Evolutionary conservation across 2,888 invertebrate species (phyloP).

Genomic region (Stramonita haemastoma): DNA sequence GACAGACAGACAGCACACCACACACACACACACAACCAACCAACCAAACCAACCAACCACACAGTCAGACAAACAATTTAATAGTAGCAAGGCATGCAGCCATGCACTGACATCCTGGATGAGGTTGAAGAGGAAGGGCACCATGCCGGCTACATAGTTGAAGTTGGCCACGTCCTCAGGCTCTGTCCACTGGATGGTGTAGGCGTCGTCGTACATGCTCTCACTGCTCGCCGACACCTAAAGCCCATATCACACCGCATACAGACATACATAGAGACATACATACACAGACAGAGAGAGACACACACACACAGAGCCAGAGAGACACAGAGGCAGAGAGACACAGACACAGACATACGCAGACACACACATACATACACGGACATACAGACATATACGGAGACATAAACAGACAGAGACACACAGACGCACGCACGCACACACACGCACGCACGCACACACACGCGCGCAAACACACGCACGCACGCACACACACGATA

Average conservation of each 20-base stretch:
- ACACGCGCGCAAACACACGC: neutral
- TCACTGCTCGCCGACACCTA: conserved; percentile 74
- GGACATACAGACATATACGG: neutral
- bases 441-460: neutral
- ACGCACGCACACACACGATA: neutral
- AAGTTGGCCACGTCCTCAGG: conserved; percentile 66
- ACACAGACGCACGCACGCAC: neutral
- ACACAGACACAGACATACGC: neutral
- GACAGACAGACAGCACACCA: no score
- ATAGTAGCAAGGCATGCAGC: no score
- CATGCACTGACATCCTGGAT: conserved; percentile 73
- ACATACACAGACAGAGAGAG: neutral
- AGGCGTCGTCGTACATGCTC: conserved; percentile 77
- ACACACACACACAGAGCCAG: neutral
- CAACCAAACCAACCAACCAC: no score
- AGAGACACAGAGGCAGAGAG: neutral
- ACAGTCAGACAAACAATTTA: no score
- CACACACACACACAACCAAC: no score
- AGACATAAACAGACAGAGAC: no score
- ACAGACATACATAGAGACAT: neutral
- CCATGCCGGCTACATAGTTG: conserved; percentile 77
- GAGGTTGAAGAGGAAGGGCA: conserved; percentile 76
- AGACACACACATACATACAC: neutral
- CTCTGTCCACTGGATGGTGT: conserved; percentile 75
- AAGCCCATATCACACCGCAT: neutral